phyloP scores from a whole-genome alignment of 2,113 vertebrate genomes.

The Otus sunia region DNA sequence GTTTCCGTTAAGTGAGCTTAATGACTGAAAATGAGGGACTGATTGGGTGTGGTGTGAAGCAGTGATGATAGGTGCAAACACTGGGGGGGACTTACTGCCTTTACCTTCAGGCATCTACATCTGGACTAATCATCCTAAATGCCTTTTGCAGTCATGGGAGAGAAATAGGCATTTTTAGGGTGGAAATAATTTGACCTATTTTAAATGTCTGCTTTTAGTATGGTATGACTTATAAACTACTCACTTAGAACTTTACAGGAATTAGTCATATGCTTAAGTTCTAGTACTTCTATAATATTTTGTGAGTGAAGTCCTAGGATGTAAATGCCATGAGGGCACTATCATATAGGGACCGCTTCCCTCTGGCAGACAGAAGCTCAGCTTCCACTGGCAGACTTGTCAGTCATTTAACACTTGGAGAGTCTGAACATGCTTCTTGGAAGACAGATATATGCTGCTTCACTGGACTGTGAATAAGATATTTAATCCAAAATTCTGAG shows the following conservation, averaged over 20 bases:
- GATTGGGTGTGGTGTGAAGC: not conserved
- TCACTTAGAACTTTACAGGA: not conserved
- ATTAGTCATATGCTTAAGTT: not conserved
- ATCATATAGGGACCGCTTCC: not conserved
- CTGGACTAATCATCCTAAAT: constrained; percentile 28
- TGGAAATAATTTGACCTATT: not conserved
- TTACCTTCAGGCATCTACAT: constrained; percentile 2
- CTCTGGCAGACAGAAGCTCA: not conserved
- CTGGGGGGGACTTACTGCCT: not conserved
- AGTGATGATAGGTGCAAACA: not conserved
- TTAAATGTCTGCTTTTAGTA: constrained; percentile 9
- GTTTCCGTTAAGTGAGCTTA: not conserved
- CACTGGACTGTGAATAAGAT: not conserved
- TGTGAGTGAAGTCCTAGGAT: not conserved
- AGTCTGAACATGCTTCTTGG: not conserved
- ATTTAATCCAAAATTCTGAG: constrained; percentile 10
- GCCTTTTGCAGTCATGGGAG: constrained; percentile 31
- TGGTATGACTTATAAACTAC: not conserved
- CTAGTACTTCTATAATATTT: not conserved
- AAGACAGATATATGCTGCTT: not conserved
- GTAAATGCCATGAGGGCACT: not conserved
- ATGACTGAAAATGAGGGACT: not conserved
- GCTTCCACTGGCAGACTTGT: not conserved
- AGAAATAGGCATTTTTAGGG: not conserved
- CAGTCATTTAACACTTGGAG: not conserved